Evolutionary conservation across 2,888 invertebrate species (phyloP), one percentile per base, ranked within the genome.

Genomic region (Ectropis crepuscularia): DNA sequence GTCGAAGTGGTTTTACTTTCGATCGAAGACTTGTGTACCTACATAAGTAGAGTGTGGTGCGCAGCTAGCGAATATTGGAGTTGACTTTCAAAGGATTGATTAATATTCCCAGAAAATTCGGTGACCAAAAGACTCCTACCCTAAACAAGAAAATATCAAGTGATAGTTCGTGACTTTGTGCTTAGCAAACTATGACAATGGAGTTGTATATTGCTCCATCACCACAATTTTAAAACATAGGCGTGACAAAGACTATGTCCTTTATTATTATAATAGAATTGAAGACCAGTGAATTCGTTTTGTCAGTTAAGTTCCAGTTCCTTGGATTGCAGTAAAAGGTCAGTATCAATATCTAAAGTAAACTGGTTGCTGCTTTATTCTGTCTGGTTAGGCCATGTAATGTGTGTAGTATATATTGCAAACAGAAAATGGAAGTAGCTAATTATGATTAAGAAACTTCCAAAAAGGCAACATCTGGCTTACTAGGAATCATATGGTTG

Each of bases 191-290:
- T 57, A 65, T 69, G 69, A 84, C 74, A 75, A 83, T 85, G 84
- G 74, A 78, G 76, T 73, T 75, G 60, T 73, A 28, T 28, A 28
- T 28, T 68, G 70, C 80, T 77, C 65, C 67, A 51, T 59, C 78
- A 79, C 75, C 78, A 80, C 65, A 74, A 79, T 77, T 84, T 79
- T 71, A 81, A 81, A 81, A 86, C 79, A 80, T 82, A 82, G 78
- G 75, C 68, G 70, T 77, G 71, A 62, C 68, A 73, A 74, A 71
- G 72, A 84, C 76, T 71, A 83, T 88, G 87, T 75, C 65, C 78
- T 72, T 70, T 73, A 76, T 60, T 69, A 28, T 28, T 28, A 77
- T 68, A 76, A 70, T 76, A 73, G 67, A 75, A 72, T 73, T 70
- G 57, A 43, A 63, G n/a, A 50, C 48, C 42, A 59, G 63, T 67